Percentiles rank a stretch among this genome's conserved stretches.
Evolutionary conservation across 2,797 vertebrate genomes (phyloP).

Genomic region (Arctocebus calabarensis): DNA sequence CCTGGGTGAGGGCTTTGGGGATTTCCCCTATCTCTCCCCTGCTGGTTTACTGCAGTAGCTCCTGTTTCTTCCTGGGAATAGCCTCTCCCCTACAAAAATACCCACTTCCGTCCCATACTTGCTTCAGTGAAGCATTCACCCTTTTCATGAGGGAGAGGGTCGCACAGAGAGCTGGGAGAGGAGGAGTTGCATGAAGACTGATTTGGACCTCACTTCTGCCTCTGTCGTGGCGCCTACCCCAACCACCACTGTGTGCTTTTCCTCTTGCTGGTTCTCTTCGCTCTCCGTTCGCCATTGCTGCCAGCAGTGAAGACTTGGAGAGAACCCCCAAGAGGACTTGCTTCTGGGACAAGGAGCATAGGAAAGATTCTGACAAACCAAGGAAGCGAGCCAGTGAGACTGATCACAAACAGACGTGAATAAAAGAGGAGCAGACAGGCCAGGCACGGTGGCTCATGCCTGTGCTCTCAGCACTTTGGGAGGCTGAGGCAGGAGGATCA

Average conservation of each 20-base stretch:
- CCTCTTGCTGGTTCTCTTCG: background rate
- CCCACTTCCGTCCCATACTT: slow-evolving; percentile 10
- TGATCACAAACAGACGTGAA: background rate
- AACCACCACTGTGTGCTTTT: background rate
- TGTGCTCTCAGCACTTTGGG: background rate
- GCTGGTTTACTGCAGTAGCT: slow-evolving; percentile 43
- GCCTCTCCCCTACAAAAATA: slow-evolving; percentile 68
- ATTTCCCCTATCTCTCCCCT: slow-evolving; percentile 77
- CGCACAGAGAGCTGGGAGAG: background rate
- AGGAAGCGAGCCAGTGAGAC: background rate
- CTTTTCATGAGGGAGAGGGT: slow-evolving; percentile 4
- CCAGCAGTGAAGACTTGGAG: background rate
- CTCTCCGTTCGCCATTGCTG: background rate
- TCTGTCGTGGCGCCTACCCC: background rate
- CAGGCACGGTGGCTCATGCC: background rate
- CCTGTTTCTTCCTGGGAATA: slow-evolving; percentile 71
- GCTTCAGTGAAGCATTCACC: background rate
- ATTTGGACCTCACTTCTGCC: background rate
- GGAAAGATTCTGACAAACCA: slow-evolving; percentile 31
- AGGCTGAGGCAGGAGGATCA: background rate
- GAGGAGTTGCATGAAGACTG: background rate
- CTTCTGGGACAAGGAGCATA: background rate
- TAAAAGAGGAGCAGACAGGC: background rate
- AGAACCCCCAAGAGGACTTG: slow-evolving; percentile 14
- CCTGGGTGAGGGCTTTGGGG: slow-evolving; percentile 62